Evolutionary conservation across 2,888 invertebrate genomes (phyloP).

Genomic region (Malthinus seriepunctatus): DNA sequence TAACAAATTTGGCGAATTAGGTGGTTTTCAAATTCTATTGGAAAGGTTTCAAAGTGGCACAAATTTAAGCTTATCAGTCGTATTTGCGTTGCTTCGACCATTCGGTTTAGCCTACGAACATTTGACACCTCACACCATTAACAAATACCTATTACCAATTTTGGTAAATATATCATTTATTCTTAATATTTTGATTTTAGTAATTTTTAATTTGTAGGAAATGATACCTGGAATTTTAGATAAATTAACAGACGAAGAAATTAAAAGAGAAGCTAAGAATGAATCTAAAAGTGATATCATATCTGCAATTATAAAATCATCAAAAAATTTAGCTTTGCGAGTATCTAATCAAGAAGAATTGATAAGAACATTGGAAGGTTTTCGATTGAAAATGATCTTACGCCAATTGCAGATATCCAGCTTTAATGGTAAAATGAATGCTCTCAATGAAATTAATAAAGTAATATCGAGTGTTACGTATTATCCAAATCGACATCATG

Average conservation of each 20-base stretch:
- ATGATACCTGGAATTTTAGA: conserved; percentile 88
- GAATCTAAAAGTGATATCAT: conserved; percentile 96
- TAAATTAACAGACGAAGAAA: conserved; percentile 91
- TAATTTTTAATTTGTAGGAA: conserved; percentile 63
- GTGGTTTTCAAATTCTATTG: conserved; percentile 85
- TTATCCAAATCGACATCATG: conserved; percentile 76
- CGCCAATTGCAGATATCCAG: conserved; percentile 90
- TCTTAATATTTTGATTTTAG: background rate
- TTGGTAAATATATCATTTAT: conserved; percentile 60
- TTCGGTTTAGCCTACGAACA: conserved; percentile 92
- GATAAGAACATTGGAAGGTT: conserved; percentile 82
- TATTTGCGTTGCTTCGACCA: conserved; percentile 82
- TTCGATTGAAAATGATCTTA: conserved; percentile 94
- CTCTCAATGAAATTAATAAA: conserved; percentile 97
- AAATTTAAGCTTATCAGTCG: conserved; percentile 74
- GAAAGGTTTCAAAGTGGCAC: conserved; percentile 80
- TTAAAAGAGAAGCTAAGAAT: conserved; percentile 93
- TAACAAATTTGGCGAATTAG: conserved; percentile 88
- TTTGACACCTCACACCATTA: conserved; percentile 85
- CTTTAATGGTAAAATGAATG: conserved; percentile 99
- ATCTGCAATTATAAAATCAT: conserved; percentile 90
- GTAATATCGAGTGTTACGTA: conserved; percentile 89
- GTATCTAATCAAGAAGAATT: conserved; percentile 83
- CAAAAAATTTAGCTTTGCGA: conserved; percentile 85
- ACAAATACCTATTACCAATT: conserved; percentile 90